phyloP scores from a whole-genome alignment of 2,888 invertebrate genomes.

The Ashinkailepas kermadecensis region DNA sequence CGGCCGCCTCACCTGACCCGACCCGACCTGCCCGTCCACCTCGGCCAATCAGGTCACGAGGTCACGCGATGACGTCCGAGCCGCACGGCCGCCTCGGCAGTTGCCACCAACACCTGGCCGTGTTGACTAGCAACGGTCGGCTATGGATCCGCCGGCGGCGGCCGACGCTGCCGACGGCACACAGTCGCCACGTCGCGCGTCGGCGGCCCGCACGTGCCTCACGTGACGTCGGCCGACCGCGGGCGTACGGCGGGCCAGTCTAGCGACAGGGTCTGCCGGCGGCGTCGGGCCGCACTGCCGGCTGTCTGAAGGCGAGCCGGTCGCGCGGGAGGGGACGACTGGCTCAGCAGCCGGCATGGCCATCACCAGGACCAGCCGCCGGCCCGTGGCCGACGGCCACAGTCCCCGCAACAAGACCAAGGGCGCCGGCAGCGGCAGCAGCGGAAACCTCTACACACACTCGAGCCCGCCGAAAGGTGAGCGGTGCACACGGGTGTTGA shows the following conservation, averaged over 20 bases:
- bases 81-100: background rate
- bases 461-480: slow-evolving; percentile 58
- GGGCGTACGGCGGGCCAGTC: too few species aligned
- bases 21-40: too few species aligned
- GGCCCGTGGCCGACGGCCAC: background rate
- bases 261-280: too few species aligned
- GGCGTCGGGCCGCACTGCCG: too few species aligned
- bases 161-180: slow-evolving; percentile 23
- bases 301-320: background rate
- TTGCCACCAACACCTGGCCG: slow-evolving; percentile 15
- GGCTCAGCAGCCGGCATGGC: background rate
- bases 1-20: background rate
- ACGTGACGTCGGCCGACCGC: too few species aligned
- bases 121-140: slow-evolving; percentile 7
- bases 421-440: background rate
- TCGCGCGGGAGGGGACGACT: background rate
- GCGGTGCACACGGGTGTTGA: slow-evolving; percentile 34
- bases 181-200: slow-evolving; percentile 9
- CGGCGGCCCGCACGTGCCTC: background rate
- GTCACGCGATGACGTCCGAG: background rate
- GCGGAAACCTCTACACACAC: slow-evolving; percentile 49
- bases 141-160: slow-evolving; percentile 8
- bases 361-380: background rate
- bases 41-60: too few species aligned
- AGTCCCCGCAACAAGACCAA: slow-evolving; percentile 42